Evolutionary conservation across 2,797 vertebrate species (phyloP).

Genomic region (Halcyon badia): DNA sequence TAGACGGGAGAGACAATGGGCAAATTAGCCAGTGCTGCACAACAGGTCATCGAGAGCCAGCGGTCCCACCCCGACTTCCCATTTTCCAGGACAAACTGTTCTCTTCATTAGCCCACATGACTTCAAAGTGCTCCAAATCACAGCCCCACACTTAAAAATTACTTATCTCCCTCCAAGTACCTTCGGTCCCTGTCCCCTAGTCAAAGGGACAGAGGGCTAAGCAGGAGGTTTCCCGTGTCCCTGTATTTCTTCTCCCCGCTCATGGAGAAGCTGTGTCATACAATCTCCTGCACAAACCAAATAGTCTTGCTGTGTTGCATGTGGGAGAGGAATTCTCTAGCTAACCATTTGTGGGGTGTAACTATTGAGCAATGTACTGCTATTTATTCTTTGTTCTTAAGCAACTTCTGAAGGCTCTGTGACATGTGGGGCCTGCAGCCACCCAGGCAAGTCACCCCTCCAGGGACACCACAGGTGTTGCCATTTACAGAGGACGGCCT

Average conservation of each 20-base stretch:
- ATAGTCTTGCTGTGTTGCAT: background rate
- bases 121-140: background rate
- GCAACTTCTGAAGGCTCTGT: background rate
- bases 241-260: background rate
- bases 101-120: background rate
- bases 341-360: background rate
- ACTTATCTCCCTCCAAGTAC: background rate
- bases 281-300: background rate
- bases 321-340: background rate
- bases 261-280: background rate
- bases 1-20: conserved; percentile 39
- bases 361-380: background rate
- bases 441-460: background rate
- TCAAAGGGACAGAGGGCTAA: background rate
- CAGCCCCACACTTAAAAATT: background rate
- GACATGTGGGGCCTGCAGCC: background rate
- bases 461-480: background rate
- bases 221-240: background rate
- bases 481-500: background rate
- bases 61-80: conserved; percentile 52
- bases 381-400: background rate
- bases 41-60: conserved; percentile 18
- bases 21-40: conserved; percentile 13
- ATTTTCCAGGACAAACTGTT: conserved; percentile 45
- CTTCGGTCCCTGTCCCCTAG: background rate